Evolutionary conservation across 2,888 invertebrate genomes (phyloP).

Genomic region (Cantharis lateralis): DNA sequence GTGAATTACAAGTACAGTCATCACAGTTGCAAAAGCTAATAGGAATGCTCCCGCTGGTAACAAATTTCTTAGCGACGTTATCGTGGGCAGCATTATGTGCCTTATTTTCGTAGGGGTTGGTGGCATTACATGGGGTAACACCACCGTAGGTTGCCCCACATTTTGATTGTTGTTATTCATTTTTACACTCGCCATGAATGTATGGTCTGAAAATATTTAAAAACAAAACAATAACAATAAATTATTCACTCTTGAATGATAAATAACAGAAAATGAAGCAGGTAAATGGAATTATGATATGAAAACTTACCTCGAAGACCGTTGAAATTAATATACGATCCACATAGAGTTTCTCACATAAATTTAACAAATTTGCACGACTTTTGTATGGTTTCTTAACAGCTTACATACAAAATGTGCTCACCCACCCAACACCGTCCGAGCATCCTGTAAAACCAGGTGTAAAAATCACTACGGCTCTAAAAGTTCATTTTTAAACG

Average conservation of each 20-base stretch:
- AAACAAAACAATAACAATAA: not conserved
- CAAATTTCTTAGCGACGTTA: conserved; percentile 38
- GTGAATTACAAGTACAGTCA: conserved; percentile 77
- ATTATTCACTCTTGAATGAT: not conserved
- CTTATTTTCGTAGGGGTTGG: conserved; percentile 42
- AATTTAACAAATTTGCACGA: conserved; percentile 12
- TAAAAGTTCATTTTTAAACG: not conserved
- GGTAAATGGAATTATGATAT: not conserved
- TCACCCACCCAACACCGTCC: conserved; percentile 22
- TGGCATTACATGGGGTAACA: conserved; percentile 37
- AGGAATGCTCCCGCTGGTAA: conserved; percentile 73
- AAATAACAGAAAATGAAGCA: not conserved
- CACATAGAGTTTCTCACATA: conserved; percentile 17
- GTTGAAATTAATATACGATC: conserved; percentile 3
- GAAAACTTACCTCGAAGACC: conserved; percentile 18
- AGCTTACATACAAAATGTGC: conserved; percentile 34
- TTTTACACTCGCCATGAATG: conserved; percentile 19
- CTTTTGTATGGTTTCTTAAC: conserved; percentile 16
- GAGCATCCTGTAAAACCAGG: conserved; percentile 32
- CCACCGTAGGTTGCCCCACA: conserved; percentile 13
- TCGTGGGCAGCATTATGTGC: conserved; percentile 31
- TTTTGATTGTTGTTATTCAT: conserved; percentile 12
- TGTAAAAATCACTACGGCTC: conserved; percentile 23
- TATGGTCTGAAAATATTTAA: not conserved
- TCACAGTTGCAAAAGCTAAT: conserved; percentile 78